These are phyloP conservation scores for Chloropsis cyanopogon DNA, from an alignment of 2,113 vertebrate genomes.

Conservation along the genomic window DNA sequence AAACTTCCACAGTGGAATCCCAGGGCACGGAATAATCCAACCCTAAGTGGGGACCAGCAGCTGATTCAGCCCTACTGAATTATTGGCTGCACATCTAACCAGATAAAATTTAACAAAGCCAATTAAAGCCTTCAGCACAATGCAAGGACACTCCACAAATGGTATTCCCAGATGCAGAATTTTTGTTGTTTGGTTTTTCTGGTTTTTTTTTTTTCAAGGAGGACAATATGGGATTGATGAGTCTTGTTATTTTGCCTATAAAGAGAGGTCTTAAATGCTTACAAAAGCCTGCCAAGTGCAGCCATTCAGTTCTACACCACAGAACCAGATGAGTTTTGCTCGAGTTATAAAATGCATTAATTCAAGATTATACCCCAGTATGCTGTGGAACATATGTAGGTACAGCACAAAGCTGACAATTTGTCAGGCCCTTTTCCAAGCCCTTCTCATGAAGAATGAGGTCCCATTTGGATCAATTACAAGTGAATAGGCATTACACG, in stretches of 20 bases:
- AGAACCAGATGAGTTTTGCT: slow-evolving; percentile 47
- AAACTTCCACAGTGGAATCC: background rate
- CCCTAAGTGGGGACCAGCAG: background rate
- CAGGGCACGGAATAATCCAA: background rate
- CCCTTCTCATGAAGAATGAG: slow-evolving; percentile 48
- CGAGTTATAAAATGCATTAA: slow-evolving; percentile 64
- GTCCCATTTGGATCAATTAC: slow-evolving; percentile 63
- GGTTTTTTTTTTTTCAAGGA: background rate
- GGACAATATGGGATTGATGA: slow-evolving; percentile 48
- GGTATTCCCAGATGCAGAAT: background rate
- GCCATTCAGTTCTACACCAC: slow-evolving; percentile 55
- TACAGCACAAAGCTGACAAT: slow-evolving; percentile 57
- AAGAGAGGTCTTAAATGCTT: slow-evolving; percentile 39
- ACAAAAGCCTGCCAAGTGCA: slow-evolving; percentile 42
- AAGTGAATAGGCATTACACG: slow-evolving; percentile 31
- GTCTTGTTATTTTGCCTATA: slow-evolving; percentile 53
- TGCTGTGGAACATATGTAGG: slow-evolving; percentile 64
- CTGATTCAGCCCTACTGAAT: background rate
- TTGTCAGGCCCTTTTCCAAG: slow-evolving; percentile 61
- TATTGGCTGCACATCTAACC: background rate
- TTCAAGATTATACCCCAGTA: slow-evolving; percentile 60
- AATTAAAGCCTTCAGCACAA: background rate
- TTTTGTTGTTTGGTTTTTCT: background rate
- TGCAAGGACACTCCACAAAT: background rate
- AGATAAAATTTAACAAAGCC: background rate